phyloP scores from a whole-genome alignment of 1,140 invertebrate genomes.

The Phthorimaea operculella region DNA sequence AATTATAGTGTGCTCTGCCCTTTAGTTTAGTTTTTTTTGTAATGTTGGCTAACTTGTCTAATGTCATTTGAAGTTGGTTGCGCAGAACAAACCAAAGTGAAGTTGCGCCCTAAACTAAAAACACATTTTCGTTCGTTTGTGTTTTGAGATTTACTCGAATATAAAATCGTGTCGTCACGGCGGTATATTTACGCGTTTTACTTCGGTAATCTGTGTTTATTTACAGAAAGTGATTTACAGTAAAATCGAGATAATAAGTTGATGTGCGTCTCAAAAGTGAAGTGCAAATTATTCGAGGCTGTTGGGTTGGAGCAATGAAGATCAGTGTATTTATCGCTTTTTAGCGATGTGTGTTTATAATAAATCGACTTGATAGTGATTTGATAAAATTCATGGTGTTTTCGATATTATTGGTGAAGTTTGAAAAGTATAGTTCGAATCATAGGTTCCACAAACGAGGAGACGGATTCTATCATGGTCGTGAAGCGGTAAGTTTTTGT shows the following conservation, averaged over 20 bases:
- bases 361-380: constrained; percentile 59
- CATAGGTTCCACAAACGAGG: constrained; percentile 66
- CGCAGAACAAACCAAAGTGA: constrained; percentile 15
- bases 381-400: constrained; percentile 64
- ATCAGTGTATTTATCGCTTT: constrained; percentile 55
- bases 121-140: constrained; percentile 50
- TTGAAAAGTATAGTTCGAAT: constrained; percentile 61
- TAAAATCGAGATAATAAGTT: constrained; percentile 13
- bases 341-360: constrained; percentile 61
- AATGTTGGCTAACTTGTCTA: background rate
- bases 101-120: constrained; percentile 32
- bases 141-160: constrained; percentile 37
- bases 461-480: constrained; percentile 68
- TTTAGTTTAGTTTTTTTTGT: background rate
- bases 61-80: background rate
- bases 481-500: constrained; percentile 63
- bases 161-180: constrained; percentile 6
- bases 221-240: background rate
- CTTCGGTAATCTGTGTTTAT: background rate
- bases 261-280: constrained; percentile 45
- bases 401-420: constrained; percentile 49
- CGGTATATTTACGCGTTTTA: constrained; percentile 5
- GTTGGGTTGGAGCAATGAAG: constrained; percentile 54
- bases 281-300: constrained; percentile 45
- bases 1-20: too few species aligned